Percentiles rank a stretch among this genome's conserved stretches.
These are phyloP conservation scores for Megastigmus dorsalis DNA, from an alignment of 2,888 invertebrate genomes.

Conservation along the genomic window DNA sequence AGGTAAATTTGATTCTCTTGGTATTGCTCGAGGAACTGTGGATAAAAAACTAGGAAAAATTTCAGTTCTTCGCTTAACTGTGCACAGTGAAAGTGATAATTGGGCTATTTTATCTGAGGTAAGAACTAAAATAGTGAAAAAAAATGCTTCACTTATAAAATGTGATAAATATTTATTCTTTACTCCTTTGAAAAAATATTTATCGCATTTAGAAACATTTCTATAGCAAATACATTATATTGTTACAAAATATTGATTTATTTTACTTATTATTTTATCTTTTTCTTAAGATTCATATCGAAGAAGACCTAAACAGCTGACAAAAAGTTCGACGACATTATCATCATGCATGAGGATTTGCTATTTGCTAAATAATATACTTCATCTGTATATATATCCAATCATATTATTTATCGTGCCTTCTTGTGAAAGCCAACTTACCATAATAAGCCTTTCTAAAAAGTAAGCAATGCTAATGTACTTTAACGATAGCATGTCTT, in stretches of 20 bases:
- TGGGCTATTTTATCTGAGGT: constrained; percentile 96
- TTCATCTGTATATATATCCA: constrained; percentile 51
- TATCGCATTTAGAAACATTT: constrained; percentile 25
- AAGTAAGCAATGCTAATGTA: neutral
- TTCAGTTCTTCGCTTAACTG: constrained; percentile 83
- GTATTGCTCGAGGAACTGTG: constrained; percentile 85
- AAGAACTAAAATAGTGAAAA: constrained; percentile 64
- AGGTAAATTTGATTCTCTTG: constrained; percentile 87
- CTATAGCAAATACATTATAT: no score
- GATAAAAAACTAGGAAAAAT: constrained; percentile 82
- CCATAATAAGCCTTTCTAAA: constrained; percentile 39
- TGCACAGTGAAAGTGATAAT: constrained; percentile 87
- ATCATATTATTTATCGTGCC: constrained; percentile 53
- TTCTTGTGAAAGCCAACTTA: constrained; percentile 44
- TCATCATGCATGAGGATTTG: constrained; percentile 50
- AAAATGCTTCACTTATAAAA: no score
- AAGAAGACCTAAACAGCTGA: constrained; percentile 72
- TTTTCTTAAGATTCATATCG: constrained; percentile 69
- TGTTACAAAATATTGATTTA: no score
- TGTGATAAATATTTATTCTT: neutral
- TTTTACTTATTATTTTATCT: neutral
- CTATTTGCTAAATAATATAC: constrained; percentile 33
- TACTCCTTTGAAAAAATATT: neutral
- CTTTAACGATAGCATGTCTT: neutral
- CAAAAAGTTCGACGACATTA: constrained; percentile 57